Percentiles rank a stretch among this genome's conserved stretches.
These are phyloP conservation scores for Poeciliopsis presidionis DNA, from an alignment of 2,797 vertebrate genomes.

Conservation along the genomic window DNA sequence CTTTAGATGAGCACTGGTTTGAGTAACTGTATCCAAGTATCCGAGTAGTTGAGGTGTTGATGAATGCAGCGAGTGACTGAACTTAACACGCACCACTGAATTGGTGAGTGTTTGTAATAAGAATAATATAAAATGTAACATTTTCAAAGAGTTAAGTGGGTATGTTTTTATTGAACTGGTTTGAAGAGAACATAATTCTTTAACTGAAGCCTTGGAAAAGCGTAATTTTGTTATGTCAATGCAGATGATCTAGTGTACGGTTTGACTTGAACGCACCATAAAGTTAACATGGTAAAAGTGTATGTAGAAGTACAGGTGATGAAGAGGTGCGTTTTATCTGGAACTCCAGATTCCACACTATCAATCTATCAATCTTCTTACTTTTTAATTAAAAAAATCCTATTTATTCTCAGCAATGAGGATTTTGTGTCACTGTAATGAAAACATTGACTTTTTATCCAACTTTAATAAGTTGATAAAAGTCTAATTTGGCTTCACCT, in stretches of 20 bases:
- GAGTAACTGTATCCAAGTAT: background rate
- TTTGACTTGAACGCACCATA: background rate
- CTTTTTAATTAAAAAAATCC: too few relatives aligned
- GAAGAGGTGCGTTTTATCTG: too few relatives aligned
- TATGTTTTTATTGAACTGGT: background rate
- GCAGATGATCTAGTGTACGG: background rate
- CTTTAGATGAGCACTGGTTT: background rate
- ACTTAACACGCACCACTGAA: background rate
- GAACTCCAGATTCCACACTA: too few relatives aligned
- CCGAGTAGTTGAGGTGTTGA: background rate
- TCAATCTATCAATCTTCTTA: background rate
- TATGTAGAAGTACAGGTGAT: too few relatives aligned
- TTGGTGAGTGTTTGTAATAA: background rate
- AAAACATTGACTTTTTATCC: background rate
- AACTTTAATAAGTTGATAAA: background rate
- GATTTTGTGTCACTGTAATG: background rate
- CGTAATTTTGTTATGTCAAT: background rate
- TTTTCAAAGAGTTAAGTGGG: background rate
- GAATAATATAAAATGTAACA: background rate
- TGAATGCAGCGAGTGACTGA: background rate
- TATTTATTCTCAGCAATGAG: background rate
- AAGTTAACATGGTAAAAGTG: background rate
- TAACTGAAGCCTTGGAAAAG: too few relatives aligned
- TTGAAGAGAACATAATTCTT: background rate
- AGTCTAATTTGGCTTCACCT: background rate